Evolutionary conservation across 2,888 invertebrate genomes (phyloP), one percentile per base, ranked within the genome.

Genomic region (Napeogenes sylphis): DNA sequence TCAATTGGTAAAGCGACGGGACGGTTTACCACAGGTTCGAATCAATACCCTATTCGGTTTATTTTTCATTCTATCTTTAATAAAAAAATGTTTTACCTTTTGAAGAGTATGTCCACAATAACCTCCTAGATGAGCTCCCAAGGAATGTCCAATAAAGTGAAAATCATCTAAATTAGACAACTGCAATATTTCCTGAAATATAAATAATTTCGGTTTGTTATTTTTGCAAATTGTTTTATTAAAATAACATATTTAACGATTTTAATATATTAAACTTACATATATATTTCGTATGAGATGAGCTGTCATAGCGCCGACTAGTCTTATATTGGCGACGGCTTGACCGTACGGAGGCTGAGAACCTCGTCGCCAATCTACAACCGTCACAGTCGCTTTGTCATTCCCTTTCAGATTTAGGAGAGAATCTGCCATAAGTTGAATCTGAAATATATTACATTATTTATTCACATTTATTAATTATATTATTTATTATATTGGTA

Each of bases 281-380:
- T 91, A 91, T 56, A 93, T 76, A 78, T 87, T 87, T 68, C 83
- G 91, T 59, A 91, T 87, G 32, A 98, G 86, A 81, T 96, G 93
- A 0, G 96, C 96, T 0, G 96, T 93, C 84, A 97, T 95, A 0
- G 94, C 94, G 0, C 97, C 98, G 2, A 98, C 94, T 13, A 98
- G 90, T 58, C 98, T 91, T 30, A 96, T 96, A 78, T 98, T 98
- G 1, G 97, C 97, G 2, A 96, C 97, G 0, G 98, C 98, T 82
- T 98, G 97, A 0, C 95, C 94, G 79, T 98, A 98, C 0, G 97
- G 97, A 0, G 97, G 97, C 67, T 94, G 94, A 0, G 97, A 95
- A 0, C 97, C 98, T 4, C 93, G 93, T 64, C 95, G 93, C 98
- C 97, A 98, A 77, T 97, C 97, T 2, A 97, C 93, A 0, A 95